These are phyloP conservation scores for Dinocampus coccinellae DNA, from an alignment of 2,888 invertebrate species.

Conservation along the genomic window DNA sequence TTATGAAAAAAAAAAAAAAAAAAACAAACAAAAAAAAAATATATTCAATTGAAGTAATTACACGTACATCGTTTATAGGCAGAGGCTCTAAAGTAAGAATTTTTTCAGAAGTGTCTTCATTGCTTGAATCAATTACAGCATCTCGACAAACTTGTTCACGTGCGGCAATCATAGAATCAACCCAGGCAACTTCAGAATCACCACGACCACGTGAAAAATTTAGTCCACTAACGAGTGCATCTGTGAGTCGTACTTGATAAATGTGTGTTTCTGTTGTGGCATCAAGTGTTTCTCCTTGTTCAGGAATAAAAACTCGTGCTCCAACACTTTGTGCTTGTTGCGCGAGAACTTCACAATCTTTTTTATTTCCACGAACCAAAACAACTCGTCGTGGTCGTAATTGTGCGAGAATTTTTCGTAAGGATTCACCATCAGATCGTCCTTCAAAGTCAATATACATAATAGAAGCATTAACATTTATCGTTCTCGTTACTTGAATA, in stretches of 20 bases:
- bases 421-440: constrained; percentile 86
- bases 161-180: constrained; percentile 83
- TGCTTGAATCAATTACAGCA: constrained; percentile 72
- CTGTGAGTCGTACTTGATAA: constrained; percentile 94
- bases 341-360: constrained; percentile 79
- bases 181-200: constrained; percentile 96
- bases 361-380: constrained; percentile 80
- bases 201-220: constrained; percentile 86
- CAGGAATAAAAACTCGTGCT: constrained; percentile 86
- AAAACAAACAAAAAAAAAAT: too few species aligned
- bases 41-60: constrained; percentile 3
- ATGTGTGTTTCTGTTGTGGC: constrained; percentile 98
- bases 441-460: constrained; percentile 99
- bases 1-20: too few species aligned
- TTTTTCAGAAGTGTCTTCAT: constrained; percentile 71
- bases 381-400: constrained; percentile 79
- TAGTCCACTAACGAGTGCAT: constrained; percentile 89
- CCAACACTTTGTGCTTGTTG: constrained; percentile 79
- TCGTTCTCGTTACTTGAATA: constrained; percentile 78
- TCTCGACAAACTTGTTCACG: constrained; percentile 71
- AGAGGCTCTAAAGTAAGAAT: constrained; percentile 80
- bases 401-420: constrained; percentile 77
- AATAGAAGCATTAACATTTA: constrained; percentile 87
- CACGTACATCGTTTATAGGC: constrained; percentile 70
- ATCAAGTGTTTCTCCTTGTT: constrained; percentile 87